phyloP scores from a whole-genome alignment of 2,113 vertebrate genomes.

The Octodon degus region DNA sequence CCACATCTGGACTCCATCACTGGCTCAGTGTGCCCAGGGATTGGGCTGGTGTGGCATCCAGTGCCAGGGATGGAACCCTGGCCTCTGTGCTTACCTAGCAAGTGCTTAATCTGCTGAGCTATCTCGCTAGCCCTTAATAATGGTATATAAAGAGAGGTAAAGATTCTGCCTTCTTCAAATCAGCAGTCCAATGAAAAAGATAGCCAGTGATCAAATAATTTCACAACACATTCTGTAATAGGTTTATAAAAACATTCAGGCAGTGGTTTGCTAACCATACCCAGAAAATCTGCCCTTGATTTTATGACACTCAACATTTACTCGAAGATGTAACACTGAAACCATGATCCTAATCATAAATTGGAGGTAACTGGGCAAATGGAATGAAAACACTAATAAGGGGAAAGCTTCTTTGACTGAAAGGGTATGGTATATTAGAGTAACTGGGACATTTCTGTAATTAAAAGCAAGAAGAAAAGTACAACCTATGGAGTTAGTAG shows the following conservation, averaged over 20 bases:
- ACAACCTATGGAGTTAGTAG: rapidly evolving
- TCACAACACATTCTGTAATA: background rate
- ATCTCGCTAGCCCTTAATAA: background rate
- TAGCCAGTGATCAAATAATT: background rate
- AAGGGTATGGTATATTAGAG: background rate
- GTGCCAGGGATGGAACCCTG: too few relatives aligned
- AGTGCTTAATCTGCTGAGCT: too few relatives aligned
- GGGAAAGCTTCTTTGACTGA: background rate
- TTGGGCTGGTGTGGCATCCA: too few relatives aligned
- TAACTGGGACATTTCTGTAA: background rate
- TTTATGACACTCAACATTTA: background rate
- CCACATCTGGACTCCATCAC: too few relatives aligned
- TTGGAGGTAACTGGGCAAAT: background rate
- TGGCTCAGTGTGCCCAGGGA: too few relatives aligned
- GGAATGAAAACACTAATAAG: background rate
- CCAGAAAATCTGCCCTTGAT: background rate
- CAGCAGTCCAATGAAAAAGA: background rate
- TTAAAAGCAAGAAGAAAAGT: background rate
- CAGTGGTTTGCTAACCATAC: background rate
- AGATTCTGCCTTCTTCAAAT: background rate
- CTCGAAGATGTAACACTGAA: background rate
- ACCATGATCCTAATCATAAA: background rate
- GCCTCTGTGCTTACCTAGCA: too few relatives aligned
- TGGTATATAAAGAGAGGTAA: background rate
- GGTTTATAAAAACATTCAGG: background rate